A percentile compares a stretch with the other conserved stretches of the same genome.
phyloP scores from a whole-genome alignment of 2,888 invertebrate genomes.

The Molanna angustata region DNA sequence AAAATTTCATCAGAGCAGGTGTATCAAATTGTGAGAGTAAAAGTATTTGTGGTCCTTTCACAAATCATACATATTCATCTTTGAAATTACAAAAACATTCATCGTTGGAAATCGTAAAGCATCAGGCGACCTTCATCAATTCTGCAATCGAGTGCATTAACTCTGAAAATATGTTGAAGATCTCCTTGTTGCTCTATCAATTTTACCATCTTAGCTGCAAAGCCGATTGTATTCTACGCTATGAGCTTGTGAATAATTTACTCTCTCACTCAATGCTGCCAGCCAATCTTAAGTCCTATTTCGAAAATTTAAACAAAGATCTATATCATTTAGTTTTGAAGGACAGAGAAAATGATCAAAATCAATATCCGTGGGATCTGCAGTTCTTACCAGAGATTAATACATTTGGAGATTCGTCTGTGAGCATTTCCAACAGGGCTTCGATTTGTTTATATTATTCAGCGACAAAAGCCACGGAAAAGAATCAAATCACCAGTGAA shows the following conservation, averaged over 20 bases:
- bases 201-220: slow-evolving; percentile 44
- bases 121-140: slow-evolving; percentile 49
- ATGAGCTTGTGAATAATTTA: slow-evolving; percentile 23
- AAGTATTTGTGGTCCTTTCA: not conserved
- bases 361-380: slow-evolving; percentile 26
- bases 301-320: slow-evolving; percentile 12
- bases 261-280: not conserved
- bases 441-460: slow-evolving; percentile 50
- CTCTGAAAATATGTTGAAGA: slow-evolving; percentile 18
- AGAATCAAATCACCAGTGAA: not conserved
- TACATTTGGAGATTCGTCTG: slow-evolving; percentile 1
- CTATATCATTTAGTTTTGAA: slow-evolving; percentile 8
- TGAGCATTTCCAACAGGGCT: slow-evolving; percentile 42
- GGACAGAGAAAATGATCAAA: not conserved
- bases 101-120: slow-evolving; percentile 51
- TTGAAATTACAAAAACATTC: slow-evolving; percentile 54
- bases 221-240: slow-evolving; percentile 41
- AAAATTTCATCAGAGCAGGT: too few relatives aligned
- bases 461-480: slow-evolving; percentile 33
- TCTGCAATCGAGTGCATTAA: slow-evolving; percentile 26
- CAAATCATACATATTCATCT: slow-evolving; percentile 44
- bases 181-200: slow-evolving; percentile 40
- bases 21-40: too few relatives aligned
- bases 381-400: slow-evolving; percentile 23
- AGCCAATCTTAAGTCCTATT: slow-evolving; percentile 13